Conservation (phyloP, 2,113 vertebrate genomes). For the Tautogolabrus adspersus region DNA sequence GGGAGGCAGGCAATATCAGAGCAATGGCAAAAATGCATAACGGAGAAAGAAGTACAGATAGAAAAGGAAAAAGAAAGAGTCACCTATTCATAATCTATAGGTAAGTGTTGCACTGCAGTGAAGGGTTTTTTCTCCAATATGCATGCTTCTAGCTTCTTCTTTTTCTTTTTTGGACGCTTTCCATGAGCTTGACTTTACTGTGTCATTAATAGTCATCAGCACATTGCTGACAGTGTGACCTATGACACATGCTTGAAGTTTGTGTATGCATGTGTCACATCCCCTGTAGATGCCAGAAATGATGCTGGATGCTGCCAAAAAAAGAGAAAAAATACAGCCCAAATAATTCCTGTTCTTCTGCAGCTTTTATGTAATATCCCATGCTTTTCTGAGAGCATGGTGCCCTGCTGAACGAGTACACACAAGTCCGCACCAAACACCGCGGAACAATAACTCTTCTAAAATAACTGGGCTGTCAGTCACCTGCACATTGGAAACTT, state of each 20-base stretch:
- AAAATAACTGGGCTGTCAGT: too few relatives aligned
- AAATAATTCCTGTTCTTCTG: background rate
- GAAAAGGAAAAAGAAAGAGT: background rate
- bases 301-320: background rate
- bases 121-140: background rate
- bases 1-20: constrained; percentile 15
- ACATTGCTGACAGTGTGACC: background rate
- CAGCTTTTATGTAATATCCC: background rate
- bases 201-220: background rate
- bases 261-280: background rate
- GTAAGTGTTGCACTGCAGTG: background rate
- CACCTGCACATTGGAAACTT: too few relatives aligned
- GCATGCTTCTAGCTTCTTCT: background rate
- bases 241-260: background rate
- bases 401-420: background rate
- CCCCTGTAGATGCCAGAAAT: background rate
- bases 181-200: background rate
- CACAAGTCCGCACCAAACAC: background rate
- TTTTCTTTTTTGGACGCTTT: background rate
- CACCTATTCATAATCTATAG: background rate
- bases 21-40: constrained; percentile 7
- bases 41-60: background rate
- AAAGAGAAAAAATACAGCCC: too few relatives aligned
- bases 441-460: too few relatives aligned
- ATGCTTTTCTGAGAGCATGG: background rate